Conservation (phyloP, 2,797 vertebrate genomes). For the Anguilla obscura region DNA sequence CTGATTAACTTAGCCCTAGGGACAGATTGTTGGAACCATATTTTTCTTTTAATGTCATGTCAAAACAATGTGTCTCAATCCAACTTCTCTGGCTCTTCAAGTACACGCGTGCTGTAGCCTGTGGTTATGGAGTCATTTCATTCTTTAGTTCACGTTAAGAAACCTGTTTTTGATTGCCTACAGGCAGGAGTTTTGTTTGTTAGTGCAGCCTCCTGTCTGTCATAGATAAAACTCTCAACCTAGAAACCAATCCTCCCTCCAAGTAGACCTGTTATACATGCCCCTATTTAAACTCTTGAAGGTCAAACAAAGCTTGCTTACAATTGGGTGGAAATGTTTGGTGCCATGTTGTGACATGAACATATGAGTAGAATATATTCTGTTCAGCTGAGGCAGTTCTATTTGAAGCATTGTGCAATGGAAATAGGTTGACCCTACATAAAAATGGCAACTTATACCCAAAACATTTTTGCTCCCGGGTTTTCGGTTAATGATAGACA, state of each 20-base stretch:
- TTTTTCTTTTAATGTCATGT: neutral
- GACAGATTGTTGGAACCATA: neutral
- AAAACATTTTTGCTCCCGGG: neutral
- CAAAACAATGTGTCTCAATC: neutral
- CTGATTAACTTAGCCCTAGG: neutral
- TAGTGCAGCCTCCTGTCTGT: neutral
- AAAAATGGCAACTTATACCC: neutral
- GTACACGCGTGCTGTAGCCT: neutral
- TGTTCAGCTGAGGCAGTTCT: neutral
- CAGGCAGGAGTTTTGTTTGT: neutral
- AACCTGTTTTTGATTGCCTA: conserved; percentile 14
- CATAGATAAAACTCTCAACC: neutral
- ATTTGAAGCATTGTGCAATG: neutral
- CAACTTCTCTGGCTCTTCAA: neutral
- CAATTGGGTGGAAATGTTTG: neutral
- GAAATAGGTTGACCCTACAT: neutral
- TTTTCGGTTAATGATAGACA: neutral
- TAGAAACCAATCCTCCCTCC: neutral
- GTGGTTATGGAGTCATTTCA: conserved; percentile 4
- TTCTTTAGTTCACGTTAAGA: neutral
- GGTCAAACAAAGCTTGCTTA: neutral
- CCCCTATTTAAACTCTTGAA: neutral
- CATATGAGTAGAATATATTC: neutral
- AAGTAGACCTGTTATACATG: neutral
- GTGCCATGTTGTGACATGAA: neutral